A percentile compares a stretch with the other conserved stretches of the same genome.
phyloP scores from a whole-genome alignment of 2,888 invertebrate genomes.

The Cerastis rubricosa region DNA sequence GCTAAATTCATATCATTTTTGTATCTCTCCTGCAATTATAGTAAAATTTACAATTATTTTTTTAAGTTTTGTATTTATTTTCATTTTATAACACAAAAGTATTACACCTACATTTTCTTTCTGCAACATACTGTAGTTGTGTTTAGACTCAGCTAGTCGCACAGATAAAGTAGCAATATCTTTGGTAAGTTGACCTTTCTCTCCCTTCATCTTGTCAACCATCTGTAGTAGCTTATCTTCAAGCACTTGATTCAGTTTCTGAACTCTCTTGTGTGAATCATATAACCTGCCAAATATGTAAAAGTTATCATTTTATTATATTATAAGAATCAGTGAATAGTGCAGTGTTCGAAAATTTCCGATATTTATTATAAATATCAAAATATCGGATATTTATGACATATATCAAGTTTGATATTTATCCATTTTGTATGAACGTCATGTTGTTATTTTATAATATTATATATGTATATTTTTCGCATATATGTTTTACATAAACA shows the following conservation, averaged over 20 bases:
- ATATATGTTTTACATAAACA: no score
- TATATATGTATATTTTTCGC: no score
- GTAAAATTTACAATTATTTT: background rate
- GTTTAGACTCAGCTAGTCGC: conserved; percentile 96
- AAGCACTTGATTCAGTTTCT: conserved; percentile 98
- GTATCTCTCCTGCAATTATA: conserved; percentile 95
- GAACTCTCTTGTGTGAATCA: conserved; percentile 98
- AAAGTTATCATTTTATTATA: background rate
- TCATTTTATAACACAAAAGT: conserved; percentile 5
- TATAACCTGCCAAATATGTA: conserved; percentile 92
- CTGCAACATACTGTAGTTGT: conserved; percentile 95
- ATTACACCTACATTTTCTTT: conserved; percentile 94
- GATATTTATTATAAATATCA: no score
- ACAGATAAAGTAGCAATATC: conserved; percentile 96
- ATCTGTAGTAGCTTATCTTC: conserved; percentile 98
- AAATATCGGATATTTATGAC: no score
- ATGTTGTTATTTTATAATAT: no score
- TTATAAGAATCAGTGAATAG: conserved; percentile 1
- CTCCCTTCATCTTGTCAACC: conserved; percentile 97
- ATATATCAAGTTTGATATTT: no score
- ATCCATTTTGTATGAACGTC: no score
- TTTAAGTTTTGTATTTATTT: no score
- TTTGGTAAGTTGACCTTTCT: conserved; percentile 96
- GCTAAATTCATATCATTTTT: conserved; percentile 98
- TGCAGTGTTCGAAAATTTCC: no score